Base-by-base conservation (phyloP, 2,888 invertebrate species). In the Andrena praecox region DNA sequence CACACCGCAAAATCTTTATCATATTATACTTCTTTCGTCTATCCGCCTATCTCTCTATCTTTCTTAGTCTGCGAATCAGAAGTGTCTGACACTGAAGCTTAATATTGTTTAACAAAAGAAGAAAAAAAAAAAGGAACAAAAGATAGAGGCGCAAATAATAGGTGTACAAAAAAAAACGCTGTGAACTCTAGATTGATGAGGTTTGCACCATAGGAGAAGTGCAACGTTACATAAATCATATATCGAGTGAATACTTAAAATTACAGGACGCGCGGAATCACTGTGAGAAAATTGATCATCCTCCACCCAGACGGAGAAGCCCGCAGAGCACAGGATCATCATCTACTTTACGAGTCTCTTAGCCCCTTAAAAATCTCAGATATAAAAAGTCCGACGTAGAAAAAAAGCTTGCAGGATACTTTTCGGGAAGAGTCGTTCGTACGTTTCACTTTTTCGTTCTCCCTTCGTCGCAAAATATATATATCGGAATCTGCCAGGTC, bases 401-500 rank as follows among this genome's bases (percentile, higher is more conserved):
- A 70, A 67, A 77, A 20, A 75, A 68, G 24, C 24, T 78, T 78
- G 59, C 42, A 64, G 33, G 35, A 59, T 33, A 56, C 12, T 12
- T 50, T 31, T 81, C 16, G 20, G 62, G 52, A 72, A 77, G 42
- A 73, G 52, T 77, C 62, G 59, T 70, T 84, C 69, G 35, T 70
- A 60, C 60, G 27, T 59, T 59, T 69, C 42, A 12, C 29, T 29
- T 48, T 60, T 48, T 60, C n/a, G 20, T 27, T 10, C 12, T 56
- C 24, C 56, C 24, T 63, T 70, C 71, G 60, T 80, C 66, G 80
- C 67, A 78, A 75, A 84, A 75, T 80, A 73, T 68, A 76, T 85
- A 76, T 85, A 85, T 85, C 85, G 85, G 82, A 85, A 85, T 85
- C 85, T 85, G 85, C 79, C 85, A 85, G 85, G 85, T 85, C 82